Percentiles rank a stretch among this genome's conserved stretches.
Conservation (phyloP, 2,797 vertebrate species). For the Limnodromus scolopaceus region DNA sequence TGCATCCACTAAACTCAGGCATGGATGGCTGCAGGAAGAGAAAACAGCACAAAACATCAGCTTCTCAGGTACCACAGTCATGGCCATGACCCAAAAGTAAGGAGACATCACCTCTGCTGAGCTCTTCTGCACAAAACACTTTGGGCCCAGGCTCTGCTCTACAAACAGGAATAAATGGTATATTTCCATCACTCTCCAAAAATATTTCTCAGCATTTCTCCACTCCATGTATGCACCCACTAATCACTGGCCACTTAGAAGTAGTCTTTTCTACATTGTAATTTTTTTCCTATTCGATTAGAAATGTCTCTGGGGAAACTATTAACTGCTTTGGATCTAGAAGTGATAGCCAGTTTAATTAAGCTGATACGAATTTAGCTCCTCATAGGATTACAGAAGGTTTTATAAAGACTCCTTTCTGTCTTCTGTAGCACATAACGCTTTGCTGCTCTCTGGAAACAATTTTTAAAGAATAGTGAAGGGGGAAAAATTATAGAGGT, state of each 20-base stretch:
- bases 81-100: neutral
- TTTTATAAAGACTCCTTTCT: neutral
- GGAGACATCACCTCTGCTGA: conserved; percentile 27
- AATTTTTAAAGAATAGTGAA: neutral
- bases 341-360: conserved; percentile 28
- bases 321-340: neutral
- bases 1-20: neutral
- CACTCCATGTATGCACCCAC: neutral
- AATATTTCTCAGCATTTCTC: neutral
- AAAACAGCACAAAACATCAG: neutral
- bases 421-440: neutral
- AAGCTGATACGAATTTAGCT: neutral
- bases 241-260: neutral
- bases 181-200: neutral
- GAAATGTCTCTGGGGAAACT: neutral
- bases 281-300: conserved; percentile 5
- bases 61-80: neutral
- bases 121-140: neutral
- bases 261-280: neutral
- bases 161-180: neutral
- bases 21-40: neutral
- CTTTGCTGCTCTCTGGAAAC: neutral
- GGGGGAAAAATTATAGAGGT: neutral
- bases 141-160: neutral
- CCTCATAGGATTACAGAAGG: neutral